phyloP scores from a whole-genome alignment of 2,888 invertebrate species.

The Agrochola litura region DNA sequence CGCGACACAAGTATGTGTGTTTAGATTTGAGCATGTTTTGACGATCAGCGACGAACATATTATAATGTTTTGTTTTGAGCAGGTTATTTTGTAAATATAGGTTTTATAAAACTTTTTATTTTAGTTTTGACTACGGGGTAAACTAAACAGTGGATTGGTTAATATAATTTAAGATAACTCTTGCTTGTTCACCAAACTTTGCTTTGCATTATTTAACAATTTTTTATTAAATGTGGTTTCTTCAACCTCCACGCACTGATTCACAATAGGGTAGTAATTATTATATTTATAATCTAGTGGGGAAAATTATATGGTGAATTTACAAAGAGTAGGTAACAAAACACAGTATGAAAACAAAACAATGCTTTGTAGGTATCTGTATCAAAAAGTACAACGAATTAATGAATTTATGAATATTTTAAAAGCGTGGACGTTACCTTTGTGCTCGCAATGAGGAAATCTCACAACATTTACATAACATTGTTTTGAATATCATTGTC shows the following conservation, averaged over 20 bases:
- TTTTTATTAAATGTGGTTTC: too few relatives aligned
- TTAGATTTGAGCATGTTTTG: slow-evolving; percentile 45
- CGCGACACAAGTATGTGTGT: slow-evolving; percentile 66
- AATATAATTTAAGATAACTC: neutral
- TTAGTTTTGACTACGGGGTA: neutral
- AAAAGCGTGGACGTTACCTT: slow-evolving; percentile 49
- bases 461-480: slow-evolving; percentile 47
- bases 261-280: too few relatives aligned
- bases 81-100: slow-evolving; percentile 4
- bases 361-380: slow-evolving; percentile 2
- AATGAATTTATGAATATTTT: slow-evolving; percentile 57
- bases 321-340: neutral
- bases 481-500: slow-evolving; percentile 52
- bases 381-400: slow-evolving; percentile 23
- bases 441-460: slow-evolving; percentile 41
- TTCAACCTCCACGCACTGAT: too few relatives aligned
- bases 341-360: neutral
- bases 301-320: neutral
- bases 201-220: neutral
- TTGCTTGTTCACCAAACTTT: neutral
- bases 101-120: neutral
- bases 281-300: too few relatives aligned
- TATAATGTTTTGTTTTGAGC: slow-evolving; percentile 31
- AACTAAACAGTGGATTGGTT: neutral
- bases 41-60: slow-evolving; percentile 38